Percentiles rank a stretch among this genome's conserved stretches.
These are phyloP conservation scores for Torymus tubicola DNA, from an alignment of 2,888 invertebrate species.

Conservation along the genomic window DNA sequence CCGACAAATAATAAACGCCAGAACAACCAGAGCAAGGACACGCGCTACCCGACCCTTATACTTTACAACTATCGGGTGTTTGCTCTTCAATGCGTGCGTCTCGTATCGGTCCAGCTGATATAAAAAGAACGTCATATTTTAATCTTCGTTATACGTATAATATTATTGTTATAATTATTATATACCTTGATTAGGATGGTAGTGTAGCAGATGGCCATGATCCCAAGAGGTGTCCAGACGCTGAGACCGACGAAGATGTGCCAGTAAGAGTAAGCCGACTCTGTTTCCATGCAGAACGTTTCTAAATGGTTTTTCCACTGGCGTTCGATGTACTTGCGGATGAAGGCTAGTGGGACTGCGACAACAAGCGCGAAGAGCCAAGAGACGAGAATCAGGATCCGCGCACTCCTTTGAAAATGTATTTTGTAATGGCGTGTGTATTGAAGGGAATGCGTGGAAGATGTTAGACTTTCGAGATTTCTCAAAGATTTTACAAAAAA, in stretches of 20 bases:
- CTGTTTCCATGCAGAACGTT: constrained; percentile 84
- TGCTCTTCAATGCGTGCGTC: constrained; percentile 80
- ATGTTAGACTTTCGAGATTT: too few species aligned
- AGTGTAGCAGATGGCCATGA: constrained; percentile 86
- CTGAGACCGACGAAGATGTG: constrained; percentile 85
- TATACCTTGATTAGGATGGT: constrained; percentile 83
- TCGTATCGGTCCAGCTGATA: constrained; percentile 83
- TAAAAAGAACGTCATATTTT: too few species aligned
- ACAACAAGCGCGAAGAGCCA: constrained; percentile 83
- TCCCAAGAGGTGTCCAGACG: constrained; percentile 86
- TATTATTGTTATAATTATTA: neutral
- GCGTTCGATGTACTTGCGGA: constrained; percentile 83
- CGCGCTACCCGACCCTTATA: constrained; percentile 84
- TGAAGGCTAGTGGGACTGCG: constrained; percentile 82
- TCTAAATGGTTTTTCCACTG: constrained; percentile 87
- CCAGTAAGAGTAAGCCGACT: constrained; percentile 85
- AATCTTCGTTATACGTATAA: too few species aligned
- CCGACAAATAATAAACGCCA: constrained; percentile 83
- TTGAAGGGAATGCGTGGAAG: too few species aligned
- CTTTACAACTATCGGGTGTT: constrained; percentile 80
- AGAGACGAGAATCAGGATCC: constrained; percentile 81
- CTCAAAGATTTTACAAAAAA: too few species aligned
- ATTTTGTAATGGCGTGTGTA: too few species aligned
- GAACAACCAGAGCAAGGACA: constrained; percentile 83
- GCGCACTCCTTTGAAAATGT: constrained; percentile 77